A percentile compares a stretch with the other conserved stretches of the same genome.
Conservation (phyloP, 1,140 invertebrate species). For the Aplysia californica region DNA sequence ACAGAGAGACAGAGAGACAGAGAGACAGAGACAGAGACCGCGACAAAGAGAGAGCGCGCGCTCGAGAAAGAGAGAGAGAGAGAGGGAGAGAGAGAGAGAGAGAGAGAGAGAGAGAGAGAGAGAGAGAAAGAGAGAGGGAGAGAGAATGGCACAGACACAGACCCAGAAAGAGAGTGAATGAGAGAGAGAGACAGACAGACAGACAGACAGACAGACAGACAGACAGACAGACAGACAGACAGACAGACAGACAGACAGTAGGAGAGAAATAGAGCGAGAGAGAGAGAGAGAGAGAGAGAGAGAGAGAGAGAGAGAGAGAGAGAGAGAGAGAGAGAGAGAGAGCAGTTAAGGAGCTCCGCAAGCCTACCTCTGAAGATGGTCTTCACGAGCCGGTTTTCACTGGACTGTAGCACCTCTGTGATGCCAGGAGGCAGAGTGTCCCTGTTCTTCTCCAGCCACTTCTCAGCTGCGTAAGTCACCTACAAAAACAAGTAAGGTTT, state of each 20-base stretch:
- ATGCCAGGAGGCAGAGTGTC: conserved; percentile 59
- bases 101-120: conserved; percentile 4
- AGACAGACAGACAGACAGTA: conserved; percentile 7
- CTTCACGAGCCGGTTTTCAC: conserved; percentile 50
- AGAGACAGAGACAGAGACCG: background rate
- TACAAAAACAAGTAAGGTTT: too few relatives aligned
- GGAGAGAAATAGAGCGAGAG: background rate
- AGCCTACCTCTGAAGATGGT: conserved; percentile 60
- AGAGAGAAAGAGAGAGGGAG: conserved; percentile 3
- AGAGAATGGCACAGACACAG: background rate
- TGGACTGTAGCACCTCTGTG: conserved; percentile 53
- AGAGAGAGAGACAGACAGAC: background rate
- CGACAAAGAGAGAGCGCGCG: background rate
- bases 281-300: conserved; percentile 5
- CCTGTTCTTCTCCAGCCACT: conserved; percentile 66
- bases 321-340: background rate
- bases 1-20: background rate
- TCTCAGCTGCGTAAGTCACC: conserved; percentile 55
- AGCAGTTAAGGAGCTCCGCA: background rate
- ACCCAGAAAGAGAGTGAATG: background rate
- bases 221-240: background rate
- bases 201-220: conserved; percentile 1
- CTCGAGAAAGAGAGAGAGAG: background rate
- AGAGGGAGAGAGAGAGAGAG: conserved; percentile 11
- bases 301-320: background rate